Base-by-base conservation (phyloP, 2,797 vertebrate species). In the Eupleurogrammus muticus region DNA sequence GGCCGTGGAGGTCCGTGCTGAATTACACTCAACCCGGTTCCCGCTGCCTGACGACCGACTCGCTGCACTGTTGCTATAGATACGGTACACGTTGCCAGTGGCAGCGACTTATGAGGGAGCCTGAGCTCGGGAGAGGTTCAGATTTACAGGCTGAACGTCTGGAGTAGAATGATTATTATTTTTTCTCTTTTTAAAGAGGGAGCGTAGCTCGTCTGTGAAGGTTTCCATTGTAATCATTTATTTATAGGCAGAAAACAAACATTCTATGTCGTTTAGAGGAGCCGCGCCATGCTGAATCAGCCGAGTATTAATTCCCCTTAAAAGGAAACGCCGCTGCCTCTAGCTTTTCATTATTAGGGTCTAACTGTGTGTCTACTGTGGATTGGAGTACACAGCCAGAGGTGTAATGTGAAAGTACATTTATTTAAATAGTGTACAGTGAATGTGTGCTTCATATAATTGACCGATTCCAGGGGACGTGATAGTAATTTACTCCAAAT, bases 31-130 rank as follows among this genome's bases (percentile, higher is more conserved):
- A 72, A 82, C 86, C 88, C 72, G 84, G 44, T 81, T 83, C 77
- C 82, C 36, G 77, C 85, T 85, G 88, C 85, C 83, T 81, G 70
- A 71, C 70, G 46, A 77, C 75, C 71, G 84, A 69, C 77, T 73
- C 60, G 69, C 81, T 9, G 70, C 81, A 81, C 80, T 81, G 92
- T 94, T 93, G 87, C 92, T 86, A 90, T 93, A 85, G 90, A 80
- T 86, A 93, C 87, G 90, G 79, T 86, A 93, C 87, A 35, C 19
- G n/a, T 72, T 72, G 82, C 84, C 85, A 86, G 80, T 46, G 79
- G 77, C 66, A 66, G 76, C 66, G 77, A 73, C 75, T 75, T 66
- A 46, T 50, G 66, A 75, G n/a, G n/a, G 68, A 72, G 80, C 21
- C 75, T 63, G 80, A 44, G 58, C 72, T 80, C 24, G 32, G 66